Conservation (phyloP, 1,140 invertebrate genomes). For the Diprion similis region DNA sequence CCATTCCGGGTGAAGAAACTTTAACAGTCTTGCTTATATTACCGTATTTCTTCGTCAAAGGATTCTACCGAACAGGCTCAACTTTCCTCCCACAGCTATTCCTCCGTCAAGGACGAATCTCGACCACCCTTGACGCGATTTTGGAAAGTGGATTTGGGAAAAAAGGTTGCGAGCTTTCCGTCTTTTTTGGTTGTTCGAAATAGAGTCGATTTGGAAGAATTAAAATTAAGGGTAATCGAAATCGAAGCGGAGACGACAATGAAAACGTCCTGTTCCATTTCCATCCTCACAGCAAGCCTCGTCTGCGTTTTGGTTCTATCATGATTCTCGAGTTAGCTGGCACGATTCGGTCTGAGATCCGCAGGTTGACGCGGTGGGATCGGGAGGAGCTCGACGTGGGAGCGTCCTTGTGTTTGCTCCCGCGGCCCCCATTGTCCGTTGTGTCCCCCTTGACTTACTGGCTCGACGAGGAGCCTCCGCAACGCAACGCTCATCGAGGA, state of each 20-base stretch:
- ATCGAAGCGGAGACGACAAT: no score
- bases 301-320: no score
- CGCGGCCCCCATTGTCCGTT: constrained; percentile 53
- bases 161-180: no score
- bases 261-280: background rate
- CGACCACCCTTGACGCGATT: background rate
- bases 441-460: constrained; percentile 31
- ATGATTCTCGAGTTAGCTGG: background rate
- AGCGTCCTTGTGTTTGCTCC: constrained; percentile 58
- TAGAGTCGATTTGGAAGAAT: no score
- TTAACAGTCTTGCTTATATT: constrained; percentile 20
- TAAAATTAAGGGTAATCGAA: no score
- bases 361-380: constrained; percentile 10
- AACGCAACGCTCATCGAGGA: constrained; percentile 10
- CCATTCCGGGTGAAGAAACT: constrained; percentile 17
- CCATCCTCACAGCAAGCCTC: background rate
- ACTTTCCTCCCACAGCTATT: constrained; percentile 13
- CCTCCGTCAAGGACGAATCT: constrained; percentile 13
- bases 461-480: constrained; percentile 16
- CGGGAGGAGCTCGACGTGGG: constrained; percentile 45
- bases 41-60: no score
- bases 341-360: no score
- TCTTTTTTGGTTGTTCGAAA: no score
- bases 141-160: background rate
- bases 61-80: no score